Percentiles rank a stretch among this genome's conserved stretches.
Evolutionary conservation across 2,888 invertebrate species (phyloP).

Genomic region (Perdita meconis): DNA sequence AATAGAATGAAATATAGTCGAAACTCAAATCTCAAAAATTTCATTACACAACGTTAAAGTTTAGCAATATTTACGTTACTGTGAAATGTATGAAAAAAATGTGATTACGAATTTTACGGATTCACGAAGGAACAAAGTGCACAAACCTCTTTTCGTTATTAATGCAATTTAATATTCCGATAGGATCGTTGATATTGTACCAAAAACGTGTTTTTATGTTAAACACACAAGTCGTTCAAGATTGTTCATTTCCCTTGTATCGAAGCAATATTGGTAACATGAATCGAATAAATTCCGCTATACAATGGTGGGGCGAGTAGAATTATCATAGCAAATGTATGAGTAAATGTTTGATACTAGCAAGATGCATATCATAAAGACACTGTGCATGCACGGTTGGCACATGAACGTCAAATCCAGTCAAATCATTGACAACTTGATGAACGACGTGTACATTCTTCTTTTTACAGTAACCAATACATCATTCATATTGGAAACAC

Average conservation of each 20-base stretch:
- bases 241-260: conserved; percentile 50
- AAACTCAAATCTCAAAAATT: conserved; percentile 20
- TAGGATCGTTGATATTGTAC: conserved; percentile 32
- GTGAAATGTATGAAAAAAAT: conserved; percentile 7
- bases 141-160: conserved; percentile 45
- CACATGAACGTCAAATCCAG: conserved; percentile 56
- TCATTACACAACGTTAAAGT: conserved; percentile 12
- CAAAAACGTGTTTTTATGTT: conserved; percentile 34
- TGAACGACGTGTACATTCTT: conserved; percentile 39
- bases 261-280: conserved; percentile 43
- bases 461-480: conserved; percentile 29
- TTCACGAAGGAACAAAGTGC: conserved; percentile 14
- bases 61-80: conserved; percentile 8
- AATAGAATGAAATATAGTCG: conserved; percentile 1
- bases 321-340: conserved; percentile 62
- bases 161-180: conserved; percentile 29
- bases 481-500: conserved; percentile 19
- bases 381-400: conserved; percentile 45
- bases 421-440: conserved; percentile 47
- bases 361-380: conserved; percentile 54
- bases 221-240: conserved; percentile 32
- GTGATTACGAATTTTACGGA: neutral
- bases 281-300: conserved; percentile 48
- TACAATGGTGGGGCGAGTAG: conserved; percentile 41
- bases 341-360: conserved; percentile 54